Evolutionary conservation across 1,140 invertebrate species (phyloP).

Genomic region (Hydropsyche tenuis): DNA sequence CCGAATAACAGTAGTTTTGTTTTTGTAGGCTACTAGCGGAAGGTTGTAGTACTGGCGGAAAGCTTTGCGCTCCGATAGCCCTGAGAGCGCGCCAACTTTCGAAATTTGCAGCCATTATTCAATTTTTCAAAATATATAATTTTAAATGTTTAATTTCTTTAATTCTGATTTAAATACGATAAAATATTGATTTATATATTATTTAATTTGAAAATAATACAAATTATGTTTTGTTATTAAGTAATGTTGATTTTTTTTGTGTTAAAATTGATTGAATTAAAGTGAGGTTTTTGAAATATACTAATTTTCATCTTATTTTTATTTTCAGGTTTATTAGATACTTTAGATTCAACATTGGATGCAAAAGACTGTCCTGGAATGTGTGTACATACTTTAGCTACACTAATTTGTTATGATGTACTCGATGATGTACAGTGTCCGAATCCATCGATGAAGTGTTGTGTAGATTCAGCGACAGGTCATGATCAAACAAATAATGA

Average conservation of each 20-base stretch:
- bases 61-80: no score
- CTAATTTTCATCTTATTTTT: neutral
- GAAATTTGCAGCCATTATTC: no score
- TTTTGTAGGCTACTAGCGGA: neutral
- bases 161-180: no score
- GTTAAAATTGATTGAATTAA: no score
- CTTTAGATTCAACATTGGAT: constrained; percentile 81
- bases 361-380: constrained; percentile 84
- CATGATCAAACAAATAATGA: constrained; percentile 32
- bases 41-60: neutral
- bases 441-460: constrained; percentile 79
- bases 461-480: constrained; percentile 71
- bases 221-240: neutral
- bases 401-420: constrained; percentile 83
- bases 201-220: neutral
- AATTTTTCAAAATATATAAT: no score
- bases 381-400: constrained; percentile 82
- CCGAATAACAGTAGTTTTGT: constrained; percentile 16
- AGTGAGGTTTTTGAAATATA: constrained; percentile 15
- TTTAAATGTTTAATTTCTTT: no score
- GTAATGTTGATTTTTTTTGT: neutral
- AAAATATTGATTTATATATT: no score
- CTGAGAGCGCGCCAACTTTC: no score
- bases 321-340: constrained; percentile 76
- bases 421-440: constrained; percentile 82